phyloP scores from a whole-genome alignment of 1,140 invertebrate genomes.

The Leptinotarsa undecemlineata region DNA sequence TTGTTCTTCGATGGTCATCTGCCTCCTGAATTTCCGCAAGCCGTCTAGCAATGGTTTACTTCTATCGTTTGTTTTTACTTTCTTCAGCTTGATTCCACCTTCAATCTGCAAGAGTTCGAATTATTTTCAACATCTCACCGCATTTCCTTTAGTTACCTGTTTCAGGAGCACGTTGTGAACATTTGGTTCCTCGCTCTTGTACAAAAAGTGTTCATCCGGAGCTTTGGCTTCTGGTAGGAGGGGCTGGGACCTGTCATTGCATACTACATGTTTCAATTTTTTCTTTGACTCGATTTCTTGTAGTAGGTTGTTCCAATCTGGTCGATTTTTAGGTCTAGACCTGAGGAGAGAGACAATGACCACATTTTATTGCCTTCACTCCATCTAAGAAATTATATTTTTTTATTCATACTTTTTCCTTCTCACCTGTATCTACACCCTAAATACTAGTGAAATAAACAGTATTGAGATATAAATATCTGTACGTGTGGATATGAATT shows the following conservation, averaged over 20 bases:
- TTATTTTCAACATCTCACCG: background rate
- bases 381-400: background rate
- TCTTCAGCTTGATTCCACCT: constrained; percentile 75
- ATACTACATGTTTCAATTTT: constrained; percentile 78
- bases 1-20: constrained; percentile 87
- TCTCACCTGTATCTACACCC: no score
- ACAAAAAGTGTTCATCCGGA: constrained; percentile 74
- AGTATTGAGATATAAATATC: no score
- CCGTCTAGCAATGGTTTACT: constrained; percentile 83
- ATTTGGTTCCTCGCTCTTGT: constrained; percentile 86
- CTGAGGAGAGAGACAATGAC: constrained; percentile 41
- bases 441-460: no score
- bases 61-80: constrained; percentile 80
- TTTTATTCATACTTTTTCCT: no score
- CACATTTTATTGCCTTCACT: constrained; percentile 6
- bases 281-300: constrained; percentile 82
- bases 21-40: constrained; percentile 81
- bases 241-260: constrained; percentile 73
- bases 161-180: constrained; percentile 81
- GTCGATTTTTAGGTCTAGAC: constrained; percentile 75
- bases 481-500: no score
- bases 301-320: constrained; percentile 88
- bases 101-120: constrained; percentile 63
- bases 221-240: constrained; percentile 68
- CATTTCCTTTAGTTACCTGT: constrained; percentile 56